These are phyloP conservation scores for Neotoxoptera formosana DNA, from an alignment of 1,140 invertebrate species.

Conservation along the genomic window DNA sequence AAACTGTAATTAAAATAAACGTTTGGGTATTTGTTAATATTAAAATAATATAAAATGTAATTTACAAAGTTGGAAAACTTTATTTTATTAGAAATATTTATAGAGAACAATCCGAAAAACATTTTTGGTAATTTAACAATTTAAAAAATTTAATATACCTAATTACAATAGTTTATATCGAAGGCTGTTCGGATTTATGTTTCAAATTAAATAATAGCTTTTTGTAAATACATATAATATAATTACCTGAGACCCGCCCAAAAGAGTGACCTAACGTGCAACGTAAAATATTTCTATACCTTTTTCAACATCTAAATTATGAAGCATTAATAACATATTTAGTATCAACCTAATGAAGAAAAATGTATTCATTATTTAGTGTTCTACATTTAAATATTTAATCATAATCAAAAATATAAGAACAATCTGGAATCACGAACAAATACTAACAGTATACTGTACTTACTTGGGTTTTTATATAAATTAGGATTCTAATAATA, in stretches of 20 bases:
- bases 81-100: too few relatives aligned
- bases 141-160: background rate
- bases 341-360: background rate
- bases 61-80: background rate
- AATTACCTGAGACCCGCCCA: background rate
- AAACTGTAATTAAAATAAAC: background rate
- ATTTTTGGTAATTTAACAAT: background rate
- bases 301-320: background rate
- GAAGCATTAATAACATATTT: constrained; percentile 7
- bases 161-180: background rate
- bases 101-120: background rate
- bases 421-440: background rate
- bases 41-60: background rate
- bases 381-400: background rate
- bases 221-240: constrained; percentile 6
- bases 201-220: constrained; percentile 10
- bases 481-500: background rate
- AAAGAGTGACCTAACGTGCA: background rate
- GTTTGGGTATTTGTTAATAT: background rate
- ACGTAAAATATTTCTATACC: background rate
- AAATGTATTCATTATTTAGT: background rate
- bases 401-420: constrained; percentile 8
- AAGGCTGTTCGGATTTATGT: background rate
- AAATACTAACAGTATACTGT: background rate
- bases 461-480: background rate